Evolutionary conservation across 2,797 vertebrate species (phyloP).

Genomic region (Psittacula derbiana): DNA sequence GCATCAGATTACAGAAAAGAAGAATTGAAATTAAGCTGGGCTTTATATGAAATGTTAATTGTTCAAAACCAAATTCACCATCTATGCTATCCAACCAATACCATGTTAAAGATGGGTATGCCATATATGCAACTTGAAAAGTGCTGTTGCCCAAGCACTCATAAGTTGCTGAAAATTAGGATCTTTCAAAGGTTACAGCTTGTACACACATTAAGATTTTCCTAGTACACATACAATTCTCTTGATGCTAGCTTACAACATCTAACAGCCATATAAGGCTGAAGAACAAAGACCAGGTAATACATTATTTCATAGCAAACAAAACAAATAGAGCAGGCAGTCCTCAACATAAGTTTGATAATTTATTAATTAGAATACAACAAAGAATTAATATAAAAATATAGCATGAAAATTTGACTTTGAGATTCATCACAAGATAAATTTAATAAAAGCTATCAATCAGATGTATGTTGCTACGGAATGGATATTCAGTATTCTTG

Average conservation of each 20-base stretch:
- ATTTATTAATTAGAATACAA: neutral
- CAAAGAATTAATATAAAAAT: neutral
- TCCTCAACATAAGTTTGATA: neutral
- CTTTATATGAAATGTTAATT: neutral
- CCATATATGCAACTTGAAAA: neutral
- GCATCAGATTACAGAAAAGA: neutral
- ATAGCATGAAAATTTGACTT: neutral
- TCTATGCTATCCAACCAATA: neutral
- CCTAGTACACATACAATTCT: neutral
- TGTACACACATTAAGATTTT: neutral
- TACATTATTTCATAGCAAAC: neutral
- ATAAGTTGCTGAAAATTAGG: neutral
- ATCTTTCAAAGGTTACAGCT: neutral
- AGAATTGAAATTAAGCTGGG: neutral
- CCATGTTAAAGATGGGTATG: neutral
- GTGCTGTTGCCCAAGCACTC: neutral
- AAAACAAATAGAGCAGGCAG: neutral
- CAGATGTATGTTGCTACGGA: neutral
- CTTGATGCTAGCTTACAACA: neutral
- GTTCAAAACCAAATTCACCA: neutral
- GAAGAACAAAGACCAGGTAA: neutral
- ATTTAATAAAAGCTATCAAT: neutral
- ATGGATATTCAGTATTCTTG: neutral
- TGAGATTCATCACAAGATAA: neutral
- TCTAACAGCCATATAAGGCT: neutral